phyloP scores from a whole-genome alignment of 2,797 vertebrate species.

The Ambastaia sidthimunki region DNA sequence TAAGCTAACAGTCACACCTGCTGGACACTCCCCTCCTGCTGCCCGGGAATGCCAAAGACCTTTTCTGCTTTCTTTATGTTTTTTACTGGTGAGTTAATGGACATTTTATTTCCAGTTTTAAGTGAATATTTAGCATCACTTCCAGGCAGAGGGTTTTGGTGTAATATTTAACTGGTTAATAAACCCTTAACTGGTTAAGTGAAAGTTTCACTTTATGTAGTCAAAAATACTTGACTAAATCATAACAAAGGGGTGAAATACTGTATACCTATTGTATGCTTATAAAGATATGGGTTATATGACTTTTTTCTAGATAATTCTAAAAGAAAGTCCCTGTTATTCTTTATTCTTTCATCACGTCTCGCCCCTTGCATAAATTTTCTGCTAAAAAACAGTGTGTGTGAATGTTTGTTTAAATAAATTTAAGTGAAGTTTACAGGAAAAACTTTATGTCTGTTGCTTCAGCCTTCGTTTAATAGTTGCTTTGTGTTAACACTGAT shows the following conservation, averaged over 20 bases:
- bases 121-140: neutral
- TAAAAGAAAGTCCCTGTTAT: too few relatives aligned
- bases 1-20: constrained; percentile 23
- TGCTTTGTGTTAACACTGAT: neutral
- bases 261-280: too few relatives aligned
- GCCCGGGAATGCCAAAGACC: constrained; percentile 15
- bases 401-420: too few relatives aligned
- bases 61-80: constrained; percentile 13
- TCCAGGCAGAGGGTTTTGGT: neutral
- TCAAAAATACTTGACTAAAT: neutral
- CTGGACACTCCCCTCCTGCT: neutral
- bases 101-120: neutral
- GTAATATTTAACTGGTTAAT: constrained; percentile 12
- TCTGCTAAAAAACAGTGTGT: too few relatives aligned
- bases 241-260: neutral
- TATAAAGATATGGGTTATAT: too few relatives aligned
- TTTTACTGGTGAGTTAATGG: neutral
- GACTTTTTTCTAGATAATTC: too few relatives aligned
- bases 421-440: neutral
- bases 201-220: neutral
- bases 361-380: too few relatives aligned
- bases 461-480: neutral
- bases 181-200: neutral
- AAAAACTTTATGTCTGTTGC: neutral
- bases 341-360: too few relatives aligned